Evolutionary conservation across 2,113 vertebrate species (phyloP), one percentile per base, ranked within the genome.

Genomic region (Macroglossus sobrinus): DNA sequence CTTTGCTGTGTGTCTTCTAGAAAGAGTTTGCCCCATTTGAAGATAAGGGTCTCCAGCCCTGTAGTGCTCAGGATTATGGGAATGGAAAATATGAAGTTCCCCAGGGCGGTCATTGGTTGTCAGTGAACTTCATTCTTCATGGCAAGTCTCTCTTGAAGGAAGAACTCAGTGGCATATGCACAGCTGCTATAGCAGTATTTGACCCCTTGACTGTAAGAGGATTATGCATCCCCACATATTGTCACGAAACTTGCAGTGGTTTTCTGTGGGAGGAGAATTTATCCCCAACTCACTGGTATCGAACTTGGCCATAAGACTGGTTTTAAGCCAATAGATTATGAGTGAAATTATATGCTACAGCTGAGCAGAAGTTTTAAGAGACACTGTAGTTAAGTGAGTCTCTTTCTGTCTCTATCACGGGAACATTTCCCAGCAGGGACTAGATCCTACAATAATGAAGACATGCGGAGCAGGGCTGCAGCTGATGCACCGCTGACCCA

Each of bases 391-490:
- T 89, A 11, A 38, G 19, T 13, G 26, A 47, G 35, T 72, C 26
- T 7, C 69, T 43, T 78, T 71, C 47, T 43, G 57, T 75, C 19
- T 74, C 53, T 91, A 6, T 50, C 13, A 40, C 3, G 7, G n/a
- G 45, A 92, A 59, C 6, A 33, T 35, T 30, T 40, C 16, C 18
- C 28, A 88, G 11, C 3, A 43, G 28, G 22, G n/a, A 14, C 33
- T 61, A n/a, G 9, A 53, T 69, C 5, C 21, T 43, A 75, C 64
- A 59, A 53, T 26, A n/a, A 87, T 82, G 28, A 38, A 40, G 63
- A 7, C 13, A 26, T 0, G 1, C 61, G 2, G 9, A 26, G 2
- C 1, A 82, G 15, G 50, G 19, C 4, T 19, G 30, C 4, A 55
- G 43, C 26, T 30, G 19, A 35, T 28, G 13, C 64, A 59, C 7